Evolutionary conservation across 2,797 vertebrate genomes (phyloP).

Genomic region (Coccyzus lansbergi): DNA sequence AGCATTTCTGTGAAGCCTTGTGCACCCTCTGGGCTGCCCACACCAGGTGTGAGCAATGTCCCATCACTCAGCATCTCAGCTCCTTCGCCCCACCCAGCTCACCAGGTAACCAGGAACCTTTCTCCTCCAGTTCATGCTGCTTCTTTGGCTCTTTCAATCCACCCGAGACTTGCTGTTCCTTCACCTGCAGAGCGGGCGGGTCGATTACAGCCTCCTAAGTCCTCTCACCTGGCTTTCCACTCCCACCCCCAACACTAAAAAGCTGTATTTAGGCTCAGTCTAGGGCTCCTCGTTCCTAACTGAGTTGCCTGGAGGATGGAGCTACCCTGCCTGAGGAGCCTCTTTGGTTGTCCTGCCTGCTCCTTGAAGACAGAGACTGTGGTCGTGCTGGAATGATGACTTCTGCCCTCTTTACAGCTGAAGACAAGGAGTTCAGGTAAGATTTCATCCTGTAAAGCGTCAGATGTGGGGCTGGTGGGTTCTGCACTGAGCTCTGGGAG

Average conservation of each 20-base stretch:
- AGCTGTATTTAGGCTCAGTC: neutral
- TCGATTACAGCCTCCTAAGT: neutral
- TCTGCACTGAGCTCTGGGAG: neutral
- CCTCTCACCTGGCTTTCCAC: neutral
- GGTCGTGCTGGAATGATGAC: neutral
- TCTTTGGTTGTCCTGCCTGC: neutral
- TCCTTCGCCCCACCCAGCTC: neutral
- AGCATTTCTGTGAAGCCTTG: no score
- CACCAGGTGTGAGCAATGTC: neutral
- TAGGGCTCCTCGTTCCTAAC: accelerated
- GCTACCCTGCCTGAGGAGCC: neutral
- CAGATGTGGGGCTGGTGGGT: neutral
- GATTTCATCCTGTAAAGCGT: neutral
- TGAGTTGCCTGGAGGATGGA: neutral
- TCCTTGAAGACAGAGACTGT: accelerated
- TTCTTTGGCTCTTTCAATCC: neutral
- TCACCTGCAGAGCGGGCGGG: neutral
- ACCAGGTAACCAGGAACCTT: neutral
- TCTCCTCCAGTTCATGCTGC: accelerated
- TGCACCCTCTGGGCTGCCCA: neutral
- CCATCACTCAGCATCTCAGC: neutral
- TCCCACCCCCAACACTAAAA: neutral
- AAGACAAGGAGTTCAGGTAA: neutral
- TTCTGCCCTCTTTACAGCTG: neutral
- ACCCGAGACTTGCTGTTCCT: neutral